Base-by-base conservation (phyloP, 2,888 invertebrate species). In the Teleiodes luculella region DNA sequence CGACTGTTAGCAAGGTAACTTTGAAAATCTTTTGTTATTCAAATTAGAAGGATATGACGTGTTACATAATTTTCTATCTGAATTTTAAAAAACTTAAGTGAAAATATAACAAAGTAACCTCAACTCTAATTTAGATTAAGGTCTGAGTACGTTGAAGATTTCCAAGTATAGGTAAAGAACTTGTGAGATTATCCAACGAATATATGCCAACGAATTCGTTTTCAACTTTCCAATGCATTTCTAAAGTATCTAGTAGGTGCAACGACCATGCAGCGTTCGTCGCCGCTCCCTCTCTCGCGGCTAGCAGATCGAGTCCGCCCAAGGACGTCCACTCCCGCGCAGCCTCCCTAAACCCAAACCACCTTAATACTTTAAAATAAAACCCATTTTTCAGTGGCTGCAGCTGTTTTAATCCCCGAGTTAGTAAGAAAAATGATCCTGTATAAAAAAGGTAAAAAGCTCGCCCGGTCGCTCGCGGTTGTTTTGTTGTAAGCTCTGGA, bases 231-330 rank as follows among this genome's bases (percentile, higher is more conserved):
- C 80, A 88, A 88, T 86, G 86, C 83, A 85, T 87, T 87, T 87
- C 77, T 79, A 77, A 82, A 78, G 85, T 83, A 80, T 82, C 79
- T 78, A 78, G 79, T 82, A 83, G 84, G 88, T 88, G 88, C 88
- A 89, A 88, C 88, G 88, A 88, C 88, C 88, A 88, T 52, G 58
- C 55, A 33, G 76, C 74, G 70, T 74, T 78, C 80, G 63, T 71
- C 72, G 80, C 77, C 81, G 86, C 83, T 84, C 82, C 87, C 83
- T 86, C 86, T 86, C 86, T 83, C 80, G 83, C 73, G 77, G 74
- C 84, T 86, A 86, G 89, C 89, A 86, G 88, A 88, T 89, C 89
- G 86, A 83, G 88, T 89, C 88, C 88, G 84, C 86, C 80, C 88
- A 89, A 89, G 89, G 89, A 88, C 89, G 86, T 86, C 88, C 86